Conservation (phyloP, 2,797 vertebrate species). For the Eulemur coronatus region DNA sequence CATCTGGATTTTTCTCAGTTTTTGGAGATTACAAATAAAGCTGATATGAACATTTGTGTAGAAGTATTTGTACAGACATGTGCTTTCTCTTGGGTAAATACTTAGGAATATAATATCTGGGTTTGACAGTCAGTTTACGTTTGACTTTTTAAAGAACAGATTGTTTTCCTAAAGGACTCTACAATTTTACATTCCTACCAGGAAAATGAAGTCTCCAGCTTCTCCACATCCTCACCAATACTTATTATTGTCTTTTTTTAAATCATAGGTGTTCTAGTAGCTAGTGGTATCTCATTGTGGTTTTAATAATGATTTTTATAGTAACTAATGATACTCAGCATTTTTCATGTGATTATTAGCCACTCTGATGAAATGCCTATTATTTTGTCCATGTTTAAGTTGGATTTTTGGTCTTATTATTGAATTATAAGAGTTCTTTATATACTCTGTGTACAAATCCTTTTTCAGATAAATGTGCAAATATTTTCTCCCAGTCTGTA, state of each 20-base stretch:
- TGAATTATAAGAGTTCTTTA: background rate
- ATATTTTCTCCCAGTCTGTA: background rate
- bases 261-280: background rate
- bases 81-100: background rate
- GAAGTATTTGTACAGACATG: background rate
- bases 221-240: background rate
- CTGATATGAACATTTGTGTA: background rate
- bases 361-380: background rate
- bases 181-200: background rate
- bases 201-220: background rate
- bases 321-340: background rate
- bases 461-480: background rate
- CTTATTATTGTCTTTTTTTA: background rate
- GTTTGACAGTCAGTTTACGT: background rate
- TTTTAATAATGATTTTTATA: background rate
- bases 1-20: background rate
- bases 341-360: background rate
- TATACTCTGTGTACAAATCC: background rate
- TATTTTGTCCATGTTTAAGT: background rate
- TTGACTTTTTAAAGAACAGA: conserved; percentile 7
- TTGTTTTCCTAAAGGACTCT: background rate
- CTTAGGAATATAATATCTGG: background rate
- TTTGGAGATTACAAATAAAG: conserved; percentile 24
- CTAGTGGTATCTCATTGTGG: background rate
- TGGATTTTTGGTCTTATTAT: background rate